Evolutionary conservation across 2,797 vertebrate genomes (phyloP), one percentile per base, ranked within the genome.

Genomic region (Adrianichthys oophorus): DNA sequence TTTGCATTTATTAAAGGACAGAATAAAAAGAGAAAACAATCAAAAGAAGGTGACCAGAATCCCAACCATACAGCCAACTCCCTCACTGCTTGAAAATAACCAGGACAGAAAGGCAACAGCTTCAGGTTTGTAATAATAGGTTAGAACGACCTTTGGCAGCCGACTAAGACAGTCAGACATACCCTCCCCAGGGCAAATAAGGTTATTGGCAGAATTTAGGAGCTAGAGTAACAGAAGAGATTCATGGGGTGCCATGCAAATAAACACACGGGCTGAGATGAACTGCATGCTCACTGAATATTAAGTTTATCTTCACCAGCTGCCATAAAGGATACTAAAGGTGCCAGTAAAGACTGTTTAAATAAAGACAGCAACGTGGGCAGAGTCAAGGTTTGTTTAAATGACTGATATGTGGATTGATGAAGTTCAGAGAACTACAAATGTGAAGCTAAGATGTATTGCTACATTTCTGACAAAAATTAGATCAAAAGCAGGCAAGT

Each of bases 171-270:
- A 68, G 69, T 21, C 29, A 41, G 43, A 54, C 56, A 56, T 51
- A 49, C 18, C 13, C 60, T 57, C 32, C 29, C 49, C 61, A 74
- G 41, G 54, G 40, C 76, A 74, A 81, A 82, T 79, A 67, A 74
- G 76, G 81, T 65, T 79, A 55, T 68, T 82, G 81, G 83, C 81
- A 86, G 60, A 58, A 65, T 78, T 80, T 82, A 82, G 87, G 87
- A 79, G 82, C 72, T 75, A 84, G 72, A 73, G 52, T 68, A 75
- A 59, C 58, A 46, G 59, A 41, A 56, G 57, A 41, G 53, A 18
- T 48, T 67, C 78, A 63, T 76, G 68, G 51, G 57, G 44, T 57
- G 45, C 56, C 56, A 62, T 66, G 56, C 70, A 79, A 62, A 76
- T 60, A 72, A 21, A 72, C 59, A 69, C 43, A 63, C 54, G 64